Evolutionary conservation across 2,888 invertebrate genomes (phyloP), one percentile per base, ranked within the genome.

Genomic region (Tinea pellionella): DNA sequence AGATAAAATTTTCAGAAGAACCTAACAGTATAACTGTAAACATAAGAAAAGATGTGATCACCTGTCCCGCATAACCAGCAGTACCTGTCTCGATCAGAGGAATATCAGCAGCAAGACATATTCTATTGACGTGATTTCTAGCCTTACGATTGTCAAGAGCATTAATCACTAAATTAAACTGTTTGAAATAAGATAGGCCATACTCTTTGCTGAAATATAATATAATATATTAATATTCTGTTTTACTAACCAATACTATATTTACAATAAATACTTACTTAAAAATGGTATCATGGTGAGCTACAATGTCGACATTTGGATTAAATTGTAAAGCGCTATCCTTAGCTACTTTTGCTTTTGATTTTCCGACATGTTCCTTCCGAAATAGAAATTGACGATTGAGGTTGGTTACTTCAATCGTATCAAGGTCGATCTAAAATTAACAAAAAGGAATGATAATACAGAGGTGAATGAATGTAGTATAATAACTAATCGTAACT

Each of bases 341-440:
- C 65, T 91, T 91, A 0, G 98, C 98, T 19, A 98, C 96, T 67
- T 93, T 89, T 0, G 98, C 96, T 85, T 99, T 99, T 0, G 99
- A 95, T 78, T 96, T 96, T 1, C 98, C 98, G 63, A 99, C 98
- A 89, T 99, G 99, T 73, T 97, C 95, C 71, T 96, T 96, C 74
- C 97, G 95, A 73, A 99, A 99, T n/a, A 99, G 85, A 80, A 99
- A 99, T 79, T 99, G 99, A 42, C 99, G 91, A 81, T 99, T 99
- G 65, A 99, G 88, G 78, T 99, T 99, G 87, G 98, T 98, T 61
- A 99, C 95, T 87, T 99, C 99, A 76, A 99, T 99, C 0, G 99
- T 99, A 77, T 99, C 99, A 75, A 99, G 90, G 89, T 99, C 99
- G 81, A 99, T 96, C 98, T 99, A 86, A 66, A 92, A 92, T 64